phyloP scores from a whole-genome alignment of 2,888 invertebrate genomes.

The Nephrocerus scutellatus region DNA sequence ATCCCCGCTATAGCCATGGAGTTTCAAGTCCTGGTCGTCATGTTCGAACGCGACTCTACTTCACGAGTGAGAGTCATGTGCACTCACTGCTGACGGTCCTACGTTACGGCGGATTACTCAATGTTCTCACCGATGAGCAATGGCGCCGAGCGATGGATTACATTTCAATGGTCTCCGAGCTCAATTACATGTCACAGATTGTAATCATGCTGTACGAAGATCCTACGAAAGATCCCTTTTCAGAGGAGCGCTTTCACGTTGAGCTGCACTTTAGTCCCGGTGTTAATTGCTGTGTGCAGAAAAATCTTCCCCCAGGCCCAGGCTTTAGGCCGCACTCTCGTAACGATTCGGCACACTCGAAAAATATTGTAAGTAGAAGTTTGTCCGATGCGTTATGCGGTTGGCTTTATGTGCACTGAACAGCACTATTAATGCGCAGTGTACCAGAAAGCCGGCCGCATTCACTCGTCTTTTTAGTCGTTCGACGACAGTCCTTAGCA shows the following conservation, averaged over 20 bases:
- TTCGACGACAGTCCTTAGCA: too few species aligned
- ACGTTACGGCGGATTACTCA: conserved; percentile 82
- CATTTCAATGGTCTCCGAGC: conserved; percentile 92
- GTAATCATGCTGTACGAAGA: conserved; percentile 99
- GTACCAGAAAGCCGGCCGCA: too few species aligned
- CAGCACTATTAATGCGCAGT: not conserved
- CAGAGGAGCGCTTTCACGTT: conserved; percentile 93
- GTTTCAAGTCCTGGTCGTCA: conserved; percentile 97
- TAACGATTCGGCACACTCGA: conserved; percentile 67
- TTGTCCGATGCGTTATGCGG: not conserved
- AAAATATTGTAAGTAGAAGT: conserved; percentile 51
- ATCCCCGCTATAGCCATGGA: conserved; percentile 96
- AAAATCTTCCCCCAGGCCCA: conserved; percentile 86
- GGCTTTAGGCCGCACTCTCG: conserved; percentile 88
- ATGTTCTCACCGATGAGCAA: conserved; percentile 87
- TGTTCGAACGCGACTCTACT: conserved; percentile 96
- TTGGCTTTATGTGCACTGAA: not conserved
- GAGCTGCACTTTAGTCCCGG: conserved; percentile 99
- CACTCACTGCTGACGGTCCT: conserved; percentile 95
- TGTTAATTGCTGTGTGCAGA: conserved; percentile 91
- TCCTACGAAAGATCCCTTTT: conserved; percentile 87
- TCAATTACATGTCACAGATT: conserved; percentile 99
- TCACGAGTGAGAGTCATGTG: conserved; percentile 98
- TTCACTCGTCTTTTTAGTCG: too few species aligned
- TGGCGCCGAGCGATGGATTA: conserved; percentile 99